Base-by-base conservation (phyloP, 2,113 vertebrate species). In the Hydropotes inermis region DNA sequence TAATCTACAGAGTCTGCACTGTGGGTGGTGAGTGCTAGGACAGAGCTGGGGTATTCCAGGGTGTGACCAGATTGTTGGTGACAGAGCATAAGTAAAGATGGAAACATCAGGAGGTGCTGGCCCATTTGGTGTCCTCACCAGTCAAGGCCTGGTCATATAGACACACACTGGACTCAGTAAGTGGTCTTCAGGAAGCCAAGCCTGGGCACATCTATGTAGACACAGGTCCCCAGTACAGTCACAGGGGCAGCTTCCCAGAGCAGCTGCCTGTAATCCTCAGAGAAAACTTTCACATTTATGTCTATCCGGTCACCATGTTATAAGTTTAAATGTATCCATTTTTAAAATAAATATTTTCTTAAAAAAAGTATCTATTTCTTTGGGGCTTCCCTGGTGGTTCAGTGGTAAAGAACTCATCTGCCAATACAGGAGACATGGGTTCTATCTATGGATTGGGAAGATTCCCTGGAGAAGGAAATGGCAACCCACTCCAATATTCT, bases 131-230 rank as follows among this genome's bases (percentile, higher is more conserved):
- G 19, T 60, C 58, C 25, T 52, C 28, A 36, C n/a, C 67, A 36
- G 50, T 6, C 3, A 33, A 36, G 15, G 7, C 25, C 64, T 95
- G 28, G 14, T 47, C 13, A 39, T 27, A 81, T 0, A 86, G 16
- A 55, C 6, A 25, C 3, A 27, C 6, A 4, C 8, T 27, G 15
- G 61, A 61, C 3, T 78, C 2, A 21, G 13, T 17, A 30, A 23
- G 50, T 11, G 15, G 16, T 47, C 17, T 39, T 7, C 6, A 21
- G 25, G 19, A 12, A 70, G n/a, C 16, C n/a, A 47, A 6, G 25
- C 47, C 61, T 88, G 30, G 16, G 28, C 33, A 57, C 10, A 0
- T 14, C 57, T 45, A 0, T 13, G 8, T 10, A n/a, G 1, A 14
- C 27, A 10, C 7, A 79, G 43, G 43, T 30, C 8, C 27, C 11